Base-by-base conservation (phyloP, 2,888 invertebrate species). In the Prostheceraeus crozeri region DNA sequence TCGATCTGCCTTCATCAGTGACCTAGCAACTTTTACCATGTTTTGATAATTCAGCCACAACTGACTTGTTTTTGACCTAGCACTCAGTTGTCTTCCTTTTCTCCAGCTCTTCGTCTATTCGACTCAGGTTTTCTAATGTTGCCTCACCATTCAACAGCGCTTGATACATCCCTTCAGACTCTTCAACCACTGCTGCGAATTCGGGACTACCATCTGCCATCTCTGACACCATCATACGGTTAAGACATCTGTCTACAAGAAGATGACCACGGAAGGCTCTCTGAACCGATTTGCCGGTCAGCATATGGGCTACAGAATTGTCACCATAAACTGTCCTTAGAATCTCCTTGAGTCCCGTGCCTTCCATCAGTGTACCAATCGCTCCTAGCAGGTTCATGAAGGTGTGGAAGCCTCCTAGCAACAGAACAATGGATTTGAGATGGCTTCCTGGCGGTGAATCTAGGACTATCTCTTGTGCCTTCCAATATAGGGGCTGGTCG, bases 1-100 rank as follows among this genome's bases (percentile, higher is more conserved):
- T 21, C 63, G 58, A 59, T 63, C 63, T 35, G 62, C 62, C 40
- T 25, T 35, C 16, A 63, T 16, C 10, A 62, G 40, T 45, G 16
- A 19, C 28, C 57, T 23, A 4, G 62, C 61, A 63, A 46, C n/a
- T 27, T 45, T 19, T 14, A 63, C 10, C 62, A 62, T 63, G n/a
- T 40, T 35, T 52, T 40, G 30, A 46, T 62, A 62, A 16, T 21
- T 21, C 16, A 61, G n/a, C 61, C 60, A 62, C n/a, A 62, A 57
- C 28, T 57, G 33, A 46, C 62, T 55, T 3, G 62, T 62, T 21
- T 54, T 35, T 19, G 59, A 62, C 14, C 27, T 11, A n/a, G 10
- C 19, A 10, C 27, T 23, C 4, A 61, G 27, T 54, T 60, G 59
- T n/a, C n/a, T n/a, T n/a, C n/a, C n/a, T n/a, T n/a, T n/a, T 45